Percentiles rank a stretch among this genome's conserved stretches.
phyloP scores from a whole-genome alignment of 2,888 invertebrate genomes.

The Cephus pulcher region DNA sequence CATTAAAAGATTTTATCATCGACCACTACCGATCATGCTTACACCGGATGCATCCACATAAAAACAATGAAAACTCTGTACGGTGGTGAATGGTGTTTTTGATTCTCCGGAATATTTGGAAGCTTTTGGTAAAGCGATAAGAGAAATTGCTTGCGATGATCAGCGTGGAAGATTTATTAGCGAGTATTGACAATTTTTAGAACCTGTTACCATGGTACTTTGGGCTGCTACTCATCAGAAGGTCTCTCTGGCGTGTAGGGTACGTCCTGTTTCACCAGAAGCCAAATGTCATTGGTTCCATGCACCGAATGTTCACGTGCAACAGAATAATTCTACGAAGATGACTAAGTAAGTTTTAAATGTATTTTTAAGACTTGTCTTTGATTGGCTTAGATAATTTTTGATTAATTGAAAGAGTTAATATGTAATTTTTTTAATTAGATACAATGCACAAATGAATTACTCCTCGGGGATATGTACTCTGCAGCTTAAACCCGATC shows the following conservation, averaged over 20 bases:
- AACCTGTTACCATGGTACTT: slow-evolving; percentile 55
- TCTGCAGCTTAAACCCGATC: slow-evolving; percentile 55
- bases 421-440: slow-evolving; percentile 20
- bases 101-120: not conserved
- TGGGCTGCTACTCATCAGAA: slow-evolving; percentile 59
- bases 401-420: not conserved
- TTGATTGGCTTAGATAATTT: not conserved
- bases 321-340: slow-evolving; percentile 37
- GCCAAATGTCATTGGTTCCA: slow-evolving; percentile 59
- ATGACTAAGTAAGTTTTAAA: slow-evolving; percentile 16
- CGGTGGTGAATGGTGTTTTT: not conserved
- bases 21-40: not conserved
- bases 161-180: not conserved
- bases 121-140: not conserved
- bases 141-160: not conserved
- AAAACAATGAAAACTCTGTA: not conserved
- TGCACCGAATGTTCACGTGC: slow-evolving; percentile 43
- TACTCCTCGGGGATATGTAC: slow-evolving; percentile 56
- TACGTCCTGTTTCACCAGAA: slow-evolving; percentile 42
- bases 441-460: slow-evolving; percentile 55
- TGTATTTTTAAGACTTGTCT: not conserved
- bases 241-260: slow-evolving; percentile 59
- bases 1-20: not conserved
- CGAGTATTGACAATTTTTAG: slow-evolving; percentile 47
- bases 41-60: not conserved